Evolutionary conservation across 1,140 invertebrate genomes (phyloP).

Genomic region (Heterodera carotae): DNA sequence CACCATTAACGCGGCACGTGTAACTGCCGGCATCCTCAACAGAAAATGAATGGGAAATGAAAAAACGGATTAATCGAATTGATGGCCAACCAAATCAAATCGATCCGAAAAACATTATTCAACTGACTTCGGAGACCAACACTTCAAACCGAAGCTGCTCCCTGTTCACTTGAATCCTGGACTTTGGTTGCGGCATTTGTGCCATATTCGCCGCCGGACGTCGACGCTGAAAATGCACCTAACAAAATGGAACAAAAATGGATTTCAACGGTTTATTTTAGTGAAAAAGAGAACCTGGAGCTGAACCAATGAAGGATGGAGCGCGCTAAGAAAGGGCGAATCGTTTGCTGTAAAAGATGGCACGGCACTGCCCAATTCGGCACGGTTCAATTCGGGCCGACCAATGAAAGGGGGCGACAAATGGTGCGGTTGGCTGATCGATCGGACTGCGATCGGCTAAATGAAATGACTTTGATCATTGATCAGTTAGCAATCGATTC

Average conservation of each 20-base stretch:
- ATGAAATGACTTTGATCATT: background rate
- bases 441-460: background rate
- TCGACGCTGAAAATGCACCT: background rate
- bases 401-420: background rate
- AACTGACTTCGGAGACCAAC: slow-evolving; percentile 25
- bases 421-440: background rate
- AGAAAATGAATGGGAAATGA: too few relatives aligned
- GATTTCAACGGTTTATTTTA: background rate
- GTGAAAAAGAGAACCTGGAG: background rate
- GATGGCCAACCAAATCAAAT: background rate
- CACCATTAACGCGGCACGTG: slow-evolving; percentile 39
- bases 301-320: background rate
- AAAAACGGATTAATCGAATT: background rate
- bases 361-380: background rate
- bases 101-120: background rate
- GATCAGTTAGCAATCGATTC: too few relatives aligned
- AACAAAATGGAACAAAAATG: background rate
- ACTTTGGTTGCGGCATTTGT: slow-evolving; percentile 17
- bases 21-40: slow-evolving; percentile 46
- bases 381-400: background rate
- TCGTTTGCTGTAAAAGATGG: background rate
- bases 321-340: background rate
- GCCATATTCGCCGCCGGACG: background rate
- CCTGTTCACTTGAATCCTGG: slow-evolving; percentile 33
- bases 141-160: slow-evolving; percentile 43